These are phyloP conservation scores for Oxytorus armatus DNA, from an alignment of 2,888 invertebrate species.

Conservation along the genomic window DNA sequence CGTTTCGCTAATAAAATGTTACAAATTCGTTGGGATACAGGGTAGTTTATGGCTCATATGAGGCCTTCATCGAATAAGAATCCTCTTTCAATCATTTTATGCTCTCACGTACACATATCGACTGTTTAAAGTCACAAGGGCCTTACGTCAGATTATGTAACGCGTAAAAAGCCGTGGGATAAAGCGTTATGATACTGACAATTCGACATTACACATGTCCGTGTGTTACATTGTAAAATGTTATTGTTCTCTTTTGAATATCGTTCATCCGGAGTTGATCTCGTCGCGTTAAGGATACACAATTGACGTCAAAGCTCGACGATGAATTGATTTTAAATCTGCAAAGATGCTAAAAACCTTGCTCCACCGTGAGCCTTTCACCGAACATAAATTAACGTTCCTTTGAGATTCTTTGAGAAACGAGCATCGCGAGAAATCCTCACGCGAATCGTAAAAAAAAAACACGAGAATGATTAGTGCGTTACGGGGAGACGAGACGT, in stretches of 20 bases:
- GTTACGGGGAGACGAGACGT: background rate
- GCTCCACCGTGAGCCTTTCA: background rate
- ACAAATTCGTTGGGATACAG: constrained; percentile 81
- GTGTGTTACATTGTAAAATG: constrained; percentile 49
- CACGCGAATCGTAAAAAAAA: background rate
- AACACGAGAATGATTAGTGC: background rate
- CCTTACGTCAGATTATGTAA: background rate
- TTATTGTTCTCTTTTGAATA: constrained; percentile 57
- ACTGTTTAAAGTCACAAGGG: background rate
- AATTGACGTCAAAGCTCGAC: background rate
- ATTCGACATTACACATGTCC: background rate
- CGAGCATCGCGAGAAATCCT: constrained; percentile 11
- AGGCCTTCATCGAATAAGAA: constrained; percentile 76
- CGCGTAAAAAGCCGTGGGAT: background rate
- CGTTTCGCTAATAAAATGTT: constrained; percentile 81
- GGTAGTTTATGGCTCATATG: constrained; percentile 78
- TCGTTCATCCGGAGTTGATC: constrained; percentile 31
- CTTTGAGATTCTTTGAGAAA: background rate
- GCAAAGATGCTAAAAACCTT: background rate
- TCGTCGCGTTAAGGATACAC: background rate
- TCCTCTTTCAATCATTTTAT: constrained; percentile 68
- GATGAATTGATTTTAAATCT: constrained; percentile 37
- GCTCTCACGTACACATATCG: constrained; percentile 15
- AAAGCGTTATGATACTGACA: background rate
- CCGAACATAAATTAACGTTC: background rate